Conservation (phyloP, 2,888 invertebrate genomes). For the Antheraea assamensis region DNA sequence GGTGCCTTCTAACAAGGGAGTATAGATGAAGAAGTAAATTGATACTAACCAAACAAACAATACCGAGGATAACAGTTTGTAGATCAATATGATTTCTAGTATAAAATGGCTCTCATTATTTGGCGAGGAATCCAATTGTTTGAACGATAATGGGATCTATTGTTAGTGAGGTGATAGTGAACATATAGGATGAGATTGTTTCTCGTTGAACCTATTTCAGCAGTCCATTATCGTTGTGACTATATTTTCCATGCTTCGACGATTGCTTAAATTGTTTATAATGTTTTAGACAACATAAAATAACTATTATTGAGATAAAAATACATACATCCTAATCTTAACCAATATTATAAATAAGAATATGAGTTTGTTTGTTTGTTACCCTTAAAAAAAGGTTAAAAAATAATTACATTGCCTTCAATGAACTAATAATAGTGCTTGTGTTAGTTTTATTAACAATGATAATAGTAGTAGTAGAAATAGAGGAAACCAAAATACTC, state of each 20-base stretch:
- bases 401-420: too few relatives aligned
- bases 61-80: background rate
- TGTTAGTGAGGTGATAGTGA: constrained; percentile 46
- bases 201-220: constrained; percentile 41
- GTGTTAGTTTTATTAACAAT: too few relatives aligned
- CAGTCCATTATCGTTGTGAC: constrained; percentile 44
- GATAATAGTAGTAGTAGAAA: too few relatives aligned
- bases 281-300: background rate
- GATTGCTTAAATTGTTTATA: background rate
- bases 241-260: constrained; percentile 25
- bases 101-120: constrained; percentile 29
- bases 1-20: too few relatives aligned
- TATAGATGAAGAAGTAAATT: background rate
- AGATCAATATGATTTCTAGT: background rate
- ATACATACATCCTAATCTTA: too few relatives aligned
- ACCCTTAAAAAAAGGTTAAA: too few relatives aligned
- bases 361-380: too few relatives aligned
- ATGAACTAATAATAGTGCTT: too few relatives aligned
- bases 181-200: constrained; percentile 33
- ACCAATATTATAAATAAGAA: too few relatives aligned
- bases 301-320: too few relatives aligned
- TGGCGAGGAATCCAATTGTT: constrained; percentile 36
- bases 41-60: background rate
- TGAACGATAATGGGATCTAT: constrained; percentile 53
- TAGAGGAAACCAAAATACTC: too few relatives aligned